Conservation (phyloP, 2,113 vertebrate genomes). For the Heloderma charlesbogerti region DNA sequence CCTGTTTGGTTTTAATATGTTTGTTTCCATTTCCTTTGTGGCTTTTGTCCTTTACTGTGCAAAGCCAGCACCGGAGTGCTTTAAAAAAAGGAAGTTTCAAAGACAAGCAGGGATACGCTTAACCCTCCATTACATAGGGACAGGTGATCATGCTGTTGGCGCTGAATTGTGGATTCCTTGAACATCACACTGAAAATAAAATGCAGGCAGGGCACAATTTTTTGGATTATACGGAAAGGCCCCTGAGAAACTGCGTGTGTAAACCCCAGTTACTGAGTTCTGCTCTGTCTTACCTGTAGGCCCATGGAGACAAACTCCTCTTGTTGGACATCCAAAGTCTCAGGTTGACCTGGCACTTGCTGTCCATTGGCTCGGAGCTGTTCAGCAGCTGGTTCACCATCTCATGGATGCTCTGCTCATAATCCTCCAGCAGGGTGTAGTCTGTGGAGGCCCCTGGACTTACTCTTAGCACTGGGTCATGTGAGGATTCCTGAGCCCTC, state of each 20-base stretch:
- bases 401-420: constrained; percentile 82
- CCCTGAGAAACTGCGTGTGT: too few species aligned
- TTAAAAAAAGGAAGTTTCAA: neutral
- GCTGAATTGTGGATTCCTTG: neutral
- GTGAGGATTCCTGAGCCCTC: constrained; percentile 55
- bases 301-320: constrained; percentile 87
- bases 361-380: constrained; percentile 74
- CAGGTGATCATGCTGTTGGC: neutral
- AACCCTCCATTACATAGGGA: neutral
- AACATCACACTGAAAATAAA: neutral
- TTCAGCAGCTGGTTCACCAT: constrained; percentile 85
- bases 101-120: neutral
- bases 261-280: neutral
- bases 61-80: neutral
- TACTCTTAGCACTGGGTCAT: constrained; percentile 64
- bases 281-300: constrained; percentile 80
- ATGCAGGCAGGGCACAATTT: neutral
- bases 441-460: constrained; percentile 58
- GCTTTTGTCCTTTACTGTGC: neutral
- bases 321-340: constrained; percentile 87
- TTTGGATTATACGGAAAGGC: neutral
- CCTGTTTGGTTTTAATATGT: neutral
- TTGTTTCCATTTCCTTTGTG: neutral
- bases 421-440: constrained; percentile 79
- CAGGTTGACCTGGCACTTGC: constrained; percentile 84